These are phyloP conservation scores for Hypolimnas misippus DNA, from an alignment of 2,888 invertebrate species.

Conservation along the genomic window DNA sequence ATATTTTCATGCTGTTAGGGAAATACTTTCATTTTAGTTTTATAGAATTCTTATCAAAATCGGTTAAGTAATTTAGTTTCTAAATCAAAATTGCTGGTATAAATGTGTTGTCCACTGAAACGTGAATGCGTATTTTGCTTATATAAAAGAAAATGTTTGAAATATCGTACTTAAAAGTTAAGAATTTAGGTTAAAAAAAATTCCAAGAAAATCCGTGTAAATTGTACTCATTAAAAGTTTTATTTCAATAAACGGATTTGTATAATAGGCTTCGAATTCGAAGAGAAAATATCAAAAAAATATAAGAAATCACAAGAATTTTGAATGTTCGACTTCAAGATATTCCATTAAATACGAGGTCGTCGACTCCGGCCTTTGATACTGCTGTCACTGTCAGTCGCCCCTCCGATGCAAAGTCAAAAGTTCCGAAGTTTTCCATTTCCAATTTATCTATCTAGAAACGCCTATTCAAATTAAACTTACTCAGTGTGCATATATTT, in stretches of 20 bases:
- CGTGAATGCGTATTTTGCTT: too few relatives aligned
- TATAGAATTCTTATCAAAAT: too few relatives aligned
- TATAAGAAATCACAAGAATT: constrained; percentile 18
- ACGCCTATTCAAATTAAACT: constrained; percentile 49
- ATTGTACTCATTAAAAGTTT: constrained; percentile 12
- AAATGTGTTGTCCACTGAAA: too few relatives aligned
- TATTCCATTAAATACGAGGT: constrained; percentile 19
- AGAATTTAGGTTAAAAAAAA: too few relatives aligned
- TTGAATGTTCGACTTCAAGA: constrained; percentile 9
- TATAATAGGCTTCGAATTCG: constrained; percentile 12
- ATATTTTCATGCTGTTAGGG: too few relatives aligned
- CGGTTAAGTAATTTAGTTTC: too few relatives aligned
- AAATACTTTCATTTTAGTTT: too few relatives aligned
- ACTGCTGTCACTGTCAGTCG: constrained; percentile 48
- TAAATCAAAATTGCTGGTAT: too few relatives aligned
- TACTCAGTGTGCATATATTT: constrained; percentile 38
- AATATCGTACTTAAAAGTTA: too few relatives aligned
- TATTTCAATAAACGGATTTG: constrained; percentile 4
- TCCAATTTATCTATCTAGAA: constrained; percentile 49
- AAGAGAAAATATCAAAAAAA: constrained; percentile 13
- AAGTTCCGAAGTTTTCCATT: constrained; percentile 48
- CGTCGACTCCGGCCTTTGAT: constrained; percentile 27
- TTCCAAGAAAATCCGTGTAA: constrained; percentile 11
- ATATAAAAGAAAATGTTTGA: too few relatives aligned
- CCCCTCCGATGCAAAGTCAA: constrained; percentile 45